Evolutionary conservation across 2,797 vertebrate genomes (phyloP).

Genomic region (Muscicapa striata): DNA sequence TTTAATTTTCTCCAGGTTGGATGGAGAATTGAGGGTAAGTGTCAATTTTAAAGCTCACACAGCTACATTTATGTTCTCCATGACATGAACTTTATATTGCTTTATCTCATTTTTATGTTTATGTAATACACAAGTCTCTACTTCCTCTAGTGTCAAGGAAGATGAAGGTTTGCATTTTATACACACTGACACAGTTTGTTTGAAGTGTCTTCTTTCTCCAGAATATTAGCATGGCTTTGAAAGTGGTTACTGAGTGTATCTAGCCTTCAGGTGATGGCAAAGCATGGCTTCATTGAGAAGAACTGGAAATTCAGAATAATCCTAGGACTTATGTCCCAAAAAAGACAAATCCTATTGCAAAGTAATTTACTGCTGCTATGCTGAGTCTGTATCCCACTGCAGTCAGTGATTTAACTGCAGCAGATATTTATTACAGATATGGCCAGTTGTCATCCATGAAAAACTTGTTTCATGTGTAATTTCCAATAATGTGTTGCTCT

Average conservation of each 20-base stretch:
- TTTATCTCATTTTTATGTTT: slow-evolving; percentile 32
- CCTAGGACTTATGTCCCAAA: not conserved
- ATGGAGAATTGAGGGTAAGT: not conserved
- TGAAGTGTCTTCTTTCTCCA: not conserved
- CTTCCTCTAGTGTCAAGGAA: slow-evolving; percentile 46
- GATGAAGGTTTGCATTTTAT: slow-evolving; percentile 15
- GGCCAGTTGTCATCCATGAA: not conserved
- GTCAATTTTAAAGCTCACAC: slow-evolving; percentile 46
- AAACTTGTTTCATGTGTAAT: not conserved
- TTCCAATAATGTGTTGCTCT: not conserved
- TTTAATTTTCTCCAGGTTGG: not conserved
- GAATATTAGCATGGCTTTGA: not conserved
- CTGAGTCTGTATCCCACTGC: not conserved
- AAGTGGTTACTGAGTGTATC: not conserved
- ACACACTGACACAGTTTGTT: not conserved
- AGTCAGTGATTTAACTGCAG: not conserved
- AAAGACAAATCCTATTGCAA: not conserved
- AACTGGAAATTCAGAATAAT: not conserved
- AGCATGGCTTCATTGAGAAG: not conserved
- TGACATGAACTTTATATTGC: not conserved
- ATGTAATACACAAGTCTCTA: slow-evolving; percentile 23
- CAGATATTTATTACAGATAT: not conserved
- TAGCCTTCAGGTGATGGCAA: not conserved
- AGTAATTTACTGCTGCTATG: not conserved
- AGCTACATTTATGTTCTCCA: slow-evolving; percentile 17